Percentiles rank a stretch among this genome's conserved stretches.
These are phyloP conservation scores for Oncorhynchus keta DNA, from an alignment of 2,113 vertebrate genomes.

Conservation along the genomic window DNA sequence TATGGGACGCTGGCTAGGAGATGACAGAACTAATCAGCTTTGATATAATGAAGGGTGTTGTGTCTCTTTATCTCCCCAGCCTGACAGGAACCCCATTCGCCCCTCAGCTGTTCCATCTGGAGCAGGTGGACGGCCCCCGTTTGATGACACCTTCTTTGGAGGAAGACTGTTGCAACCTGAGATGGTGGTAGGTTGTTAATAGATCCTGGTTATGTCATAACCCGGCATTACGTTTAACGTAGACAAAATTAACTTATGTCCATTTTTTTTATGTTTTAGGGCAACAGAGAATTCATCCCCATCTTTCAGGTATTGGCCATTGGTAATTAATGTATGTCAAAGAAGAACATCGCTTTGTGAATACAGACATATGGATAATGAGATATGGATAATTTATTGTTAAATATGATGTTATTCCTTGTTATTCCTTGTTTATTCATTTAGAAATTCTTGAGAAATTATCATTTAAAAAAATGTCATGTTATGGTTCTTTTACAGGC, in stretches of 20 bases:
- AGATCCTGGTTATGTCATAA: not conserved
- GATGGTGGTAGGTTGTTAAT: conserved; percentile 17
- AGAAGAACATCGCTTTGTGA: not conserved
- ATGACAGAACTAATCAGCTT: no score
- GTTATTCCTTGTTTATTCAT: not conserved
- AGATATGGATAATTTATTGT: not conserved
- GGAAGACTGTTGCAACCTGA: conserved; percentile 26
- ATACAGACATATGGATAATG: not conserved
- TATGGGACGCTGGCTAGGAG: no score
- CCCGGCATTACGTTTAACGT: not conserved
- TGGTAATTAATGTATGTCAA: not conserved
- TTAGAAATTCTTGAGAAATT: not conserved
- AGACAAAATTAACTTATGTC: not conserved
- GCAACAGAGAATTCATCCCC: conserved; percentile 26
- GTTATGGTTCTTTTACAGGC: conserved; percentile 32
- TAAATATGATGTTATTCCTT: not conserved
- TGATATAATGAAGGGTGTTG: no score
- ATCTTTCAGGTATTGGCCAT: conserved; percentile 44
- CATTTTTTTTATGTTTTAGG: conserved; percentile 40
- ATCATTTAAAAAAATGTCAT: not conserved
- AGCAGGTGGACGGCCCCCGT: not conserved
- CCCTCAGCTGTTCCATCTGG: not conserved
- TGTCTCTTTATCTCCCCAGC: not conserved
- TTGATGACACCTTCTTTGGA: not conserved
- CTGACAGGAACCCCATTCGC: not conserved